A percentile compares a stretch with the other conserved stretches of the same genome.
Conservation (phyloP, 2,113 vertebrate genomes). For the Onychostruthus taczanowskii region DNA sequence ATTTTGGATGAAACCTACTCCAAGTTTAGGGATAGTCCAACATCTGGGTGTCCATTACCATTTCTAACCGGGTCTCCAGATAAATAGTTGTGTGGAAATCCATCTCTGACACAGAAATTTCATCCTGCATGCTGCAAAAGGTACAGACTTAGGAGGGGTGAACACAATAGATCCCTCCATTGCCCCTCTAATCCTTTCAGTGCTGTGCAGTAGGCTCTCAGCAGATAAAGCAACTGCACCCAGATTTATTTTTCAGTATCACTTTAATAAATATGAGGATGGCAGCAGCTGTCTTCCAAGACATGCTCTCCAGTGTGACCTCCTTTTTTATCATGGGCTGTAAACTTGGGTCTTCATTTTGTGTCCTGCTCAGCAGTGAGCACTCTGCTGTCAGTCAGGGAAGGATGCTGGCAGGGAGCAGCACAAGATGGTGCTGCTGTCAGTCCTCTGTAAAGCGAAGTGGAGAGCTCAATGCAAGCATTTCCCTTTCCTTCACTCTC, state of each 20-base stretch:
- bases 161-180: neutral
- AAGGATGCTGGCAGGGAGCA: neutral
- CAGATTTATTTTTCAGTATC: neutral
- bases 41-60: neutral
- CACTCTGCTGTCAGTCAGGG: neutral
- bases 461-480: neutral
- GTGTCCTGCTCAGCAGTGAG: rapidly evolving
- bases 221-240: rapidly evolving
- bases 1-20: neutral
- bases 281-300: neutral
- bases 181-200: neutral
- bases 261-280: neutral
- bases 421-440: neutral
- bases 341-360: neutral
- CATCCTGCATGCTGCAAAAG: neutral
- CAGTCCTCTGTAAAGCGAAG: neutral
- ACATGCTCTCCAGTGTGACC: neutral
- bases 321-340: neutral
- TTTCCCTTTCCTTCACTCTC: neutral
- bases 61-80: neutral
- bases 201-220: neutral
- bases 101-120: neutral
- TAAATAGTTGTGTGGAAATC: neutral
- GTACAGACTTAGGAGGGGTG: neutral
- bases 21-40: neutral